Conservation (phyloP, 2,113 vertebrate species). For the Antennarius striatus region DNA sequence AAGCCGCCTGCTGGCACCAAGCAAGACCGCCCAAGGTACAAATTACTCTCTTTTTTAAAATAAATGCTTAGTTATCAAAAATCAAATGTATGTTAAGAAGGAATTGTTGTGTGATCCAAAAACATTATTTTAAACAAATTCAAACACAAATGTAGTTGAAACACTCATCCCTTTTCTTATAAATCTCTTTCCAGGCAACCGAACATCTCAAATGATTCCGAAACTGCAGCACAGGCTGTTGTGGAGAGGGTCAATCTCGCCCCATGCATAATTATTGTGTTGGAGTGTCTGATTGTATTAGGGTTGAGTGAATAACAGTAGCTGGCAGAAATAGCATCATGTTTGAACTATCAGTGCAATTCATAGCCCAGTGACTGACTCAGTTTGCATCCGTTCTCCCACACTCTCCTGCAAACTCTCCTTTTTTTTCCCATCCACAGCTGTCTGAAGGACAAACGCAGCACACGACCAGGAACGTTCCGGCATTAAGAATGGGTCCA, state of each 20-base stretch:
- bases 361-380: slow-evolving; percentile 66
- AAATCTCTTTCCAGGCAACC: too few relatives aligned
- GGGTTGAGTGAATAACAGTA: slow-evolving; percentile 70
- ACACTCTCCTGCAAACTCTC: slow-evolving; percentile 30
- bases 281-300: slow-evolving; percentile 76
- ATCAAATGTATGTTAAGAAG: not conserved
- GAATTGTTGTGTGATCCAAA: not conserved
- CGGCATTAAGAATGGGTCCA: slow-evolving; percentile 50
- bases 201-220: not conserved
- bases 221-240: slow-evolving; percentile 56
- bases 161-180: too few relatives aligned
- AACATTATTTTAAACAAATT: not conserved
- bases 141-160: too few relatives aligned
- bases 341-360: slow-evolving; percentile 61
- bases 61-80: not conserved
- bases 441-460: slow-evolving; percentile 52
- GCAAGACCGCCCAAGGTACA: slow-evolving; percentile 1
- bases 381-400: slow-evolving; percentile 69
- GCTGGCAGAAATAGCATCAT: slow-evolving; percentile 74
- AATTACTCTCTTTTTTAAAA: slow-evolving; percentile 12
- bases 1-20: slow-evolving; percentile 35
- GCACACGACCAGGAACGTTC: not conserved
- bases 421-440: slow-evolving; percentile 27
- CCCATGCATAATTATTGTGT: slow-evolving; percentile 65
- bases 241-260: slow-evolving; percentile 66